Base-by-base conservation (phyloP, 2,888 invertebrate genomes). In the Agonopterix arenella region DNA sequence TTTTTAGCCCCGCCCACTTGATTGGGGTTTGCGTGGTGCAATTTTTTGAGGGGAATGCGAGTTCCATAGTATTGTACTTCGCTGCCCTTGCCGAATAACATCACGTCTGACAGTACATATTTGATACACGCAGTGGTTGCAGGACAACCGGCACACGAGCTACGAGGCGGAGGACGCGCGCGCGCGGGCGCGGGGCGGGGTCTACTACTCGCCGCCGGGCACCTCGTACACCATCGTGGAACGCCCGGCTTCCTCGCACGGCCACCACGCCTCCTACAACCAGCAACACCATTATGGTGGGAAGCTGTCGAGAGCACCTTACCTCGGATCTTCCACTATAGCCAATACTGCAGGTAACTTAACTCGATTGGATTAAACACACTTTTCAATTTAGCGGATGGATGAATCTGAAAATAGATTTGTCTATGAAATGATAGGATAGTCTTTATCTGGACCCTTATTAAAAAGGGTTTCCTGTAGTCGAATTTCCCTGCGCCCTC, bases 221-320 rank as follows among this genome's bases (percentile, higher is more conserved):
- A 96, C 96, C 60, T 95, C 95, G 52, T 96, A 96, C 84, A 96
- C 96, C 70, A 96, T 96, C 79, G 93, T 96, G 69, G 96, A 96
- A 84, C 90, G 95, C 57, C 93, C 93, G 55, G 93, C 93, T 57
- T 93, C 93, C 63, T 93, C 93, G 46, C 93, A 93, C 60, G 93
- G 93, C 69, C 93, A 93, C 66, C 93, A 93, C 58, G 68, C 81
- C 36, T 76, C 84, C 41, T 88, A 86, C 80, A 91, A 93, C 62
- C 91, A 92, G 73, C 28, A 28, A 5, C 91, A 91, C 58, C 91
- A 91, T 66, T 92, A 89, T 66, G 61, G 80, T 47, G 81, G 83
- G 53, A 84, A 85, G 63, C 77, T 88, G 48, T 80, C 90, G 52
- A 73, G 91, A 62, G 91, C 93, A 52, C 93, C 93, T n/a, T 94